Percentiles rank a stretch among this genome's conserved stretches.
Conservation (phyloP, 2,113 vertebrate genomes). For the Chaetodon auriga region DNA sequence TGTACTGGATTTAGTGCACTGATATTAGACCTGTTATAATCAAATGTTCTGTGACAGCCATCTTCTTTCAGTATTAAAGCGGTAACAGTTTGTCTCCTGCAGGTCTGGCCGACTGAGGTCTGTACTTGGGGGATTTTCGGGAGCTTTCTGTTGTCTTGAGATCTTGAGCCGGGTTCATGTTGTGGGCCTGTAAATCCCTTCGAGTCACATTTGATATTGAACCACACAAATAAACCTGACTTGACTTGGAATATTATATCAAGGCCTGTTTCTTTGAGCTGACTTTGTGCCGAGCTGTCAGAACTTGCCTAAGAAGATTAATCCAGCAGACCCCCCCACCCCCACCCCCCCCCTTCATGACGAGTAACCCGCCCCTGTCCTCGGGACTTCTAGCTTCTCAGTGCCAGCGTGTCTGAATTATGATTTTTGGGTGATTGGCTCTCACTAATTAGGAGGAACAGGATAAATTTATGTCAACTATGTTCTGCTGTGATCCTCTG, state of each 20-base stretch:
- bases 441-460: conserved; percentile 36
- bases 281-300: conserved; percentile 37
- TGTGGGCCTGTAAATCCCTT: conserved; percentile 20
- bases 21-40: neutral
- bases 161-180: neutral
- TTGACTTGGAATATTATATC: conserved; percentile 32
- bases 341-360: conserved; percentile 18
- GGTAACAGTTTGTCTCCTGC: neutral
- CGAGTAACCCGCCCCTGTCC: conserved; percentile 10
- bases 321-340: conserved; percentile 16
- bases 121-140: neutral
- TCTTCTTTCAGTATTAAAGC: neutral
- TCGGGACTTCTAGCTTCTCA: conserved; percentile 30
- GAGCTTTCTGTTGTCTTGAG: conserved; percentile 2
- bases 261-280: conserved; percentile 32
- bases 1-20: neutral
- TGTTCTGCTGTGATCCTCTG: conserved; percentile 8
- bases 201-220: conserved; percentile 36
- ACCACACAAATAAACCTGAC: conserved; percentile 7
- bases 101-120: neutral
- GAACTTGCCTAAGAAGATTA: conserved; percentile 38
- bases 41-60: neutral
- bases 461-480: conserved; percentile 19
- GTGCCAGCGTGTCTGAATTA: conserved; percentile 7
- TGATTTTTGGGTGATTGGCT: conserved; percentile 30